These are phyloP conservation scores for Corynorhinus townsendii DNA, from an alignment of 2,113 vertebrate species.

Conservation along the genomic window DNA sequence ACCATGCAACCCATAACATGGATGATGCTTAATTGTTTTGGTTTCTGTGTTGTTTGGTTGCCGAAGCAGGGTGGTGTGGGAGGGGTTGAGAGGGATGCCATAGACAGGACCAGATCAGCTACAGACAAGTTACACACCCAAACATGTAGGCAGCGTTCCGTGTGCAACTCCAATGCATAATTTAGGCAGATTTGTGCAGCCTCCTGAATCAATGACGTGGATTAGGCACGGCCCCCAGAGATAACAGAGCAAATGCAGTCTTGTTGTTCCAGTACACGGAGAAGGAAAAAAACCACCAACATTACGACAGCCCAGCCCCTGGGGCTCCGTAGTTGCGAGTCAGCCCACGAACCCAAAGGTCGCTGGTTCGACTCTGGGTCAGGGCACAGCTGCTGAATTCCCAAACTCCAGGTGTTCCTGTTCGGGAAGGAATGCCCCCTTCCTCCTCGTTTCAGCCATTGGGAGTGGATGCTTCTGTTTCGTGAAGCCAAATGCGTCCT, in stretches of 20 bases:
- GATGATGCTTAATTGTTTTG: background rate
- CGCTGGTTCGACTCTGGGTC: too few species aligned
- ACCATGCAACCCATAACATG: background rate
- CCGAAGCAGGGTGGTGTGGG: background rate
- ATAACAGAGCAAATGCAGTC: background rate
- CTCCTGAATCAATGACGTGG: background rate
- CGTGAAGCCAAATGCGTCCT: background rate
- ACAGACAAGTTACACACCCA: background rate
- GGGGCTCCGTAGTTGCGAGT: too few species aligned
- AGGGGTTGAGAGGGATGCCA: background rate
- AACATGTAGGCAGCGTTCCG: background rate
- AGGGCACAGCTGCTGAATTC: background rate
- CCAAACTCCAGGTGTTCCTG: background rate
- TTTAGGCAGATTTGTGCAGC: background rate
- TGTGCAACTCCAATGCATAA: background rate
- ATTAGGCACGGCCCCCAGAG: background rate
- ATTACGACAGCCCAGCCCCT: too few species aligned
- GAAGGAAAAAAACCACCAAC: background rate
- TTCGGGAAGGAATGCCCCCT: rapidly evolving
- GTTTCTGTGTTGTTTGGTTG: background rate
- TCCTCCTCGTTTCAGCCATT: background rate
- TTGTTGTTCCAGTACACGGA: background rate
- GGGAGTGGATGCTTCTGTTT: background rate
- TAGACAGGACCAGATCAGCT: background rate
- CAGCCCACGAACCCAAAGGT: too few species aligned